Base-by-base conservation (phyloP, 2,888 invertebrate species). In the Sinelater perroti region DNA sequence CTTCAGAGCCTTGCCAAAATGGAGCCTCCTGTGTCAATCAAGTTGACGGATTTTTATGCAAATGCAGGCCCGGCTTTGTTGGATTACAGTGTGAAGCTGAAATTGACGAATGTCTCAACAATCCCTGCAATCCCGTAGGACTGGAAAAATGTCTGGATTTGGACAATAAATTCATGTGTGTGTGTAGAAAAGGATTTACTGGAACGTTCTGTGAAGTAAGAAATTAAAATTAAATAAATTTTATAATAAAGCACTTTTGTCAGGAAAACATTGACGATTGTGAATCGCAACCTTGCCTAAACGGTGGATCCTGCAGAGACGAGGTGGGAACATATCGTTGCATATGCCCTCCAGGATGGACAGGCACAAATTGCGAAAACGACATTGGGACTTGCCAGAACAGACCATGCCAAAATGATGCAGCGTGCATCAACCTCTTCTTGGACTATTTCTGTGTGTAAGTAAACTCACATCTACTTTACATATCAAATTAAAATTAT, bases 21-120 rank as follows among this genome's bases (percentile, higher is more conserved):
- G 93, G 95, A 16, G 96, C 92, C 1, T 87, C 89, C 0, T 97
- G 97, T 72, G 75, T 88, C 1, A 94, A 97, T 72, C 89, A 91
- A 72, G 81, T 93, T 13, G 95, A 95, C 72, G 93, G 94, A 16
- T 98, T 97, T 75, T 81, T 85, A 21, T 98, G 98, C 77, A 92
- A 91, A 76, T 98, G 98, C 73, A 85, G 95, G 55, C 94, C 95
- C 8, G 97, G 96, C 21, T 97, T 87, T 73, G 89, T 94, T 26
- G 94, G 95, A 0, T 79, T 94, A n/a, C 93, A 94, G 72, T 95
- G 96, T 73, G 95, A 96, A 79, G 93, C 94, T 8, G 93, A 91
- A 72, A 91, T 95, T 59, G 93, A 96, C 71, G 95, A 95, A 78
- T 96, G 96, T 71, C 80, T 93, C 46, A 92, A 89, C 65, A 94